These are phyloP conservation scores for Trissolcus japonicus DNA, from an alignment of 2,888 invertebrate species.

Conservation along the genomic window DNA sequence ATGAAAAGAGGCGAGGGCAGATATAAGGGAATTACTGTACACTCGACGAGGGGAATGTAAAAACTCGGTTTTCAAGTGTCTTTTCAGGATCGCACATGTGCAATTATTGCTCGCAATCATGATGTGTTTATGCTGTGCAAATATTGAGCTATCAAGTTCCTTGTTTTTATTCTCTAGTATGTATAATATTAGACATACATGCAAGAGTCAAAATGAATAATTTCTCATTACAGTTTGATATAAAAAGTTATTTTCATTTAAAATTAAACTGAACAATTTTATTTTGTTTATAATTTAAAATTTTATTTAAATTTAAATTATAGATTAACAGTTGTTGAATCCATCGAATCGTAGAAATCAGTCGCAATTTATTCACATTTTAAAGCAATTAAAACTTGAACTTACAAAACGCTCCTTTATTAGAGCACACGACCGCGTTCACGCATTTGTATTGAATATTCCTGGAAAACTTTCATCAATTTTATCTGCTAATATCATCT, in stretches of 20 bases:
- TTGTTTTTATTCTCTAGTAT: conserved; percentile 33
- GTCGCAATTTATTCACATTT: no score
- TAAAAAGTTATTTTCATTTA: no score
- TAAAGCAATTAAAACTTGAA: no score
- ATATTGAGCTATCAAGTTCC: conserved; percentile 27
- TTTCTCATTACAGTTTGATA: not conserved
- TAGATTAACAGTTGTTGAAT: no score
- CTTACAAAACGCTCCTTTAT: not conserved
- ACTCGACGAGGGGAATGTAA: conserved; percentile 4
- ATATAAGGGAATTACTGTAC: not conserved
- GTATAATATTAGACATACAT: not conserved
- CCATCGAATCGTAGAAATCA: no score
- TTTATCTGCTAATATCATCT: not conserved
- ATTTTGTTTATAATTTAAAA: no score
- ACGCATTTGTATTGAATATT: not conserved
- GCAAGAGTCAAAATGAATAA: not conserved
- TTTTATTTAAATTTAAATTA: no score
- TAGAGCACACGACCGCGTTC: not conserved
- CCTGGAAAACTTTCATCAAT: conserved; percentile 1
- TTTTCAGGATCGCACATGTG: conserved; percentile 16
- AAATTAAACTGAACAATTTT: no score
- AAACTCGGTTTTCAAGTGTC: conserved; percentile 30
- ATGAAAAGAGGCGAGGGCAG: not conserved
- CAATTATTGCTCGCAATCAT: conserved; percentile 21
- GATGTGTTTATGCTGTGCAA: conserved; percentile 29